Evolutionary conservation across 2,113 vertebrate genomes (phyloP).

Genomic region (Myrmecophaga tridactyla): DNA sequence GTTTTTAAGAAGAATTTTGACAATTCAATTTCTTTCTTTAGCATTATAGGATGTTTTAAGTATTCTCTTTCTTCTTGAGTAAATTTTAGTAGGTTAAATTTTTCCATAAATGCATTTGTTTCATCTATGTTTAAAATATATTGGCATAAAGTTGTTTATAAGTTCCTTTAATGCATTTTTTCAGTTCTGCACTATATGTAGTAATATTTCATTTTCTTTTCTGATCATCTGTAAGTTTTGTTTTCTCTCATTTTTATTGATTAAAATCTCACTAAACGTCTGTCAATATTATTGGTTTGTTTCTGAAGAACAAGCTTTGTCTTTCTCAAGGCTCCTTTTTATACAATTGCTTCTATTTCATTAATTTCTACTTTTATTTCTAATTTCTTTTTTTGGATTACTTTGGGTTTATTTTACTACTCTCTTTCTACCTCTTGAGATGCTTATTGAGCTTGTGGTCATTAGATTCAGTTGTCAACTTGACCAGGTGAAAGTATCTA

Average conservation of each 20-base stretch:
- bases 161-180: background rate
- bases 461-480: too few species aligned
- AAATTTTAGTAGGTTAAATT: background rate
- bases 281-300: background rate
- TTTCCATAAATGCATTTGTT: background rate
- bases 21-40: background rate
- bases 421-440: background rate
- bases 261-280: background rate
- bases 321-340: background rate
- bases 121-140: background rate
- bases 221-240: background rate
- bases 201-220: background rate
- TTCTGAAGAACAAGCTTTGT: background rate
- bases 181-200: background rate
- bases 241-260: background rate
- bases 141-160: background rate
- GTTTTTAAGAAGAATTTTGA: background rate
- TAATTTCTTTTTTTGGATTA: background rate
- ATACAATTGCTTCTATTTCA: background rate
- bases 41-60: background rate
- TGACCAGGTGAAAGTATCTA: too few species aligned
- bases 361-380: background rate
- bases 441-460: background rate
- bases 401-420: background rate
- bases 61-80: background rate